Conservation (phyloP, 1,140 invertebrate genomes). For the Drosophila cardini region DNA sequence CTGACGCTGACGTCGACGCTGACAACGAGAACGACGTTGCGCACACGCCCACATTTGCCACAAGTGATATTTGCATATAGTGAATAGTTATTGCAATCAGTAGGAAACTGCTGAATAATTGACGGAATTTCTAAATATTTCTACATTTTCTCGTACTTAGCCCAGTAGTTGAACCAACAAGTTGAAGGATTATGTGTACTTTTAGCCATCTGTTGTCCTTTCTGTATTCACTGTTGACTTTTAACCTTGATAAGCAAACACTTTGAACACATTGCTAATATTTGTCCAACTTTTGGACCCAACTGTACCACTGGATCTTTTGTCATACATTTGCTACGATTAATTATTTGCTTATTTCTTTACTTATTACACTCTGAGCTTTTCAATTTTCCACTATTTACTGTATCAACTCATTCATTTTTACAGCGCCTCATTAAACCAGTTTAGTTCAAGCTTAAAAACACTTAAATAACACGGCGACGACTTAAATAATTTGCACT, state of each 20-base stretch:
- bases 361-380: not conserved
- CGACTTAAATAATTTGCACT: constrained; percentile 11
- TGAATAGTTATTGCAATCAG: constrained; percentile 6
- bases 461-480: too few relatives aligned
- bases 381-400: constrained; percentile 3
- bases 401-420: not conserved
- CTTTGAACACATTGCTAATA: not conserved
- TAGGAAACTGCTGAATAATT: constrained; percentile 49
- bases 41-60: constrained; percentile 35
- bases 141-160: not conserved
- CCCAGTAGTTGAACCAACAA: not conserved
- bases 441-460: constrained; percentile 15
- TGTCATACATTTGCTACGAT: not conserved
- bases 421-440: constrained; percentile 12
- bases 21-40: constrained; percentile 1
- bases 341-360: not conserved
- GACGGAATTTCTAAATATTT: constrained; percentile 40
- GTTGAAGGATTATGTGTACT: not conserved
- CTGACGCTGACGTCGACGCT: constrained; percentile 44
- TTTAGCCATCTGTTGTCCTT: constrained; percentile 46
- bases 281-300: constrained; percentile 2
- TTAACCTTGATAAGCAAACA: constrained; percentile 10
- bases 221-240: constrained; percentile 14
- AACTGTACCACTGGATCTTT: constrained; percentile 26
- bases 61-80: constrained; percentile 22